Evolutionary conservation across 1,140 invertebrate species (phyloP).

Genomic region (Pseudomyrmex pallidus): DNA sequence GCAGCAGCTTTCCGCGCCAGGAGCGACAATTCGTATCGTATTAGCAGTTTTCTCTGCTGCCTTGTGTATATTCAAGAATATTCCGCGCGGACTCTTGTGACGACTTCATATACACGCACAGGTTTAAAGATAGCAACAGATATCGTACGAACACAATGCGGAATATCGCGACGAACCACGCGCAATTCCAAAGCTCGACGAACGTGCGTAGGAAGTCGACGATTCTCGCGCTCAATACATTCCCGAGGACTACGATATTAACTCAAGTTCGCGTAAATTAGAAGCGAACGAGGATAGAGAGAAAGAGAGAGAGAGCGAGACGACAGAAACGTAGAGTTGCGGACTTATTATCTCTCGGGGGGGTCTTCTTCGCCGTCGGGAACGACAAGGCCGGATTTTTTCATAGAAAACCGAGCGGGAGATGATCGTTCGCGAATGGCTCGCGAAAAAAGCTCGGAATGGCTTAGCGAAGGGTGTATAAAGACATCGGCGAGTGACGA

Average conservation of each 20-base stretch:
- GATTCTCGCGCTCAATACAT: conserved; percentile 37
- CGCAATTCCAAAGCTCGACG: conserved; percentile 3
- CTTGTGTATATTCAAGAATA: conserved; percentile 22
- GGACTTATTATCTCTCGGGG: background rate
- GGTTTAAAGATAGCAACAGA: background rate
- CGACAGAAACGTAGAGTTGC: conserved; percentile 11
- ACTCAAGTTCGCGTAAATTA: conserved; percentile 52
- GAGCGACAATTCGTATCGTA: background rate
- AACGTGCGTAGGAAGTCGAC: conserved; percentile 48
- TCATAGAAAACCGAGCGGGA: conserved; percentile 1
- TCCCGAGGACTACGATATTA: conserved; percentile 48
- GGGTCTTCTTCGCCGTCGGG: background rate
- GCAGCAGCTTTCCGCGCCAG: background rate
- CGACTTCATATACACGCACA: background rate
- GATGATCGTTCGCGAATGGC: conserved; percentile 23
- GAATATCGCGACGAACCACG: background rate
- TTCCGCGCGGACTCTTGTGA: background rate
- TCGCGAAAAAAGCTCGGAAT: conserved; percentile 28
- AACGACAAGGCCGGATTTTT: background rate
- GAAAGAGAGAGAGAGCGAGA: background rate
- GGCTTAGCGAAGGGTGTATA: conserved; percentile 43
- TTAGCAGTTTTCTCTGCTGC: background rate
- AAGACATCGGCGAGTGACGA: conserved; percentile 48
- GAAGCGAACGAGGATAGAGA: conserved; percentile 15
- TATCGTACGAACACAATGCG: background rate